A percentile compares a stretch with the other conserved stretches of the same genome.
Conservation (phyloP, 2,888 invertebrate genomes). For the Clunio marinus region DNA sequence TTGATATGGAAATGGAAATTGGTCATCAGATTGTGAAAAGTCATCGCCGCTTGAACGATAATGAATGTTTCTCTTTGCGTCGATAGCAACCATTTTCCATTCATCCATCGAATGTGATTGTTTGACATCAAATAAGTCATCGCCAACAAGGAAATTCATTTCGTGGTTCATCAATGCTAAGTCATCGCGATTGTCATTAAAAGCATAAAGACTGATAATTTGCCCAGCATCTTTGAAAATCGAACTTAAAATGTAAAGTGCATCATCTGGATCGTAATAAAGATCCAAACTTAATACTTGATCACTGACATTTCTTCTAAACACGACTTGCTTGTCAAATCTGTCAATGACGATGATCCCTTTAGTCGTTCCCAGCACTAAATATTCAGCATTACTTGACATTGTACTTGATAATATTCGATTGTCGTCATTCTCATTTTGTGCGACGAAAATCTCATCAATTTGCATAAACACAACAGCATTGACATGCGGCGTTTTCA, state of each 20-base stretch:
- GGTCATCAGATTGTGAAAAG: slow-evolving; percentile 39
- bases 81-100: slow-evolving; percentile 45
- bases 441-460: slow-evolving; percentile 17
- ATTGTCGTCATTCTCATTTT: slow-evolving; percentile 21
- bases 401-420: slow-evolving; percentile 45
- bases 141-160: slow-evolving; percentile 45
- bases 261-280: slow-evolving; percentile 42
- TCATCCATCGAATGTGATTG: slow-evolving; percentile 41
- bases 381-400: slow-evolving; percentile 45
- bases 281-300: slow-evolving; percentile 48
- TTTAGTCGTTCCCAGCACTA: slow-evolving; percentile 48
- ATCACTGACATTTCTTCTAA: slow-evolving; percentile 48
- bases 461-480: not conserved
- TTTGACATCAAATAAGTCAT: slow-evolving; percentile 44
- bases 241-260: slow-evolving; percentile 46
- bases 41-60: not conserved
- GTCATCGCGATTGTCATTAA: slow-evolving; percentile 42
- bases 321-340: slow-evolving; percentile 42
- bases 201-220: slow-evolving; percentile 46
- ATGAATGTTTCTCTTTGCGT: slow-evolving; percentile 44
- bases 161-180: slow-evolving; percentile 41
- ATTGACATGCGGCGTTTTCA: not conserved
- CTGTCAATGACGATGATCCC: slow-evolving; percentile 48
- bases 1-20: slow-evolving; percentile 19
- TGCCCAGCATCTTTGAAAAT: slow-evolving; percentile 45